Percentiles rank a stretch among this genome's conserved stretches.
phyloP scores from a whole-genome alignment of 2,888 invertebrate species.

The Brachynemurus nebulosus region DNA sequence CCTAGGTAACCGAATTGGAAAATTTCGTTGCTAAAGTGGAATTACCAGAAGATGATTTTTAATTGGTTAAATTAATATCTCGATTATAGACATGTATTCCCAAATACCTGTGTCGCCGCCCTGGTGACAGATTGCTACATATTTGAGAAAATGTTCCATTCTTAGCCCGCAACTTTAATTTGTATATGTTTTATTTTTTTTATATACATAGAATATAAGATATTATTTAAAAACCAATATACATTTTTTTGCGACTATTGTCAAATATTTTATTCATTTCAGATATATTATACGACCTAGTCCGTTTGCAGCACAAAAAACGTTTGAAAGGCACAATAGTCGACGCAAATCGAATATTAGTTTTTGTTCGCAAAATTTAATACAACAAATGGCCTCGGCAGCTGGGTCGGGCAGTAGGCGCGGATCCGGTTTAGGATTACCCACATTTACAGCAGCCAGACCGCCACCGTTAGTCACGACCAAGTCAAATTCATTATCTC shows the following conservation, averaged over 20 bases:
- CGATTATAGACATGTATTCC: too few species aligned
- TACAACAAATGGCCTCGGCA: conserved; percentile 44
- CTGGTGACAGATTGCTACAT: too few species aligned
- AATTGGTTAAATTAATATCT: too few species aligned
- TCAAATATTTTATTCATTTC: conserved; percentile 21
- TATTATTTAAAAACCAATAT: not conserved
- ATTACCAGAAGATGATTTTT: too few species aligned
- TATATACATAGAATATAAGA: too few species aligned
- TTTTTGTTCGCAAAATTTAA: conserved; percentile 68
- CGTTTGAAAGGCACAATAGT: conserved; percentile 84
- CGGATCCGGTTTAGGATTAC: conserved; percentile 35
- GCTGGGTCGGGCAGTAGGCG: conserved; percentile 34
- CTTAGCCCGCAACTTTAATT: too few species aligned
- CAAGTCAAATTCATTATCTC: conserved; percentile 77
- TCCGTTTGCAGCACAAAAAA: conserved; percentile 89
- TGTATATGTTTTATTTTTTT: too few species aligned
- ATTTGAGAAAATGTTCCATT: too few species aligned
- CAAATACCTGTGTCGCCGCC: too few species aligned
- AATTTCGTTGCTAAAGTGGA: too few species aligned
- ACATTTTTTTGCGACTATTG: not conserved
- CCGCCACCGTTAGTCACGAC: conserved; percentile 69
- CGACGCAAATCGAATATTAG: conserved; percentile 83
- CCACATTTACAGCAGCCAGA: conserved; percentile 45
- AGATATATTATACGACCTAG: conserved; percentile 88
- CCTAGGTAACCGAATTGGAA: too few species aligned